Evolutionary conservation across 2,888 invertebrate species (phyloP).

Genomic region (Liopterus haemorrhoidalis): DNA sequence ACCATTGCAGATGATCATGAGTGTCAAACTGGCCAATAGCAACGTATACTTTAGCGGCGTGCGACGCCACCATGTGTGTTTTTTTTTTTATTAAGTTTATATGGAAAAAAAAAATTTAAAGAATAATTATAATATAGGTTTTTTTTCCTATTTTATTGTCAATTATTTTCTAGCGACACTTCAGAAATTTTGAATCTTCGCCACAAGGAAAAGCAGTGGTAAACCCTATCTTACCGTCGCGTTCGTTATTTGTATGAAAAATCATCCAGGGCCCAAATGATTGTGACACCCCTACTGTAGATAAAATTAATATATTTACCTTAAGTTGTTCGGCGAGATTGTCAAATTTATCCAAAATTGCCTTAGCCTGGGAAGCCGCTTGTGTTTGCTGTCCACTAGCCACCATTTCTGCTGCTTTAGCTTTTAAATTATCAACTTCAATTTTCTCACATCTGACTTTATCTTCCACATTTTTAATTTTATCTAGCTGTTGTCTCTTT

Average conservation of each 20-base stretch:
- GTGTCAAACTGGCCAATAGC: too few species aligned
- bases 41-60: too few species aligned
- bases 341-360: conserved; percentile 79
- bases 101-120: too few species aligned
- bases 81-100: too few species aligned
- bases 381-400: conserved; percentile 79
- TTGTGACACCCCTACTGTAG: too few species aligned
- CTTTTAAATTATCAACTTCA: conserved; percentile 78
- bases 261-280: neutral
- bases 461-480: conserved; percentile 79
- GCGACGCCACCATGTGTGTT: too few species aligned
- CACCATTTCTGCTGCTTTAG: conserved; percentile 80
- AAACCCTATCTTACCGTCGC: too few species aligned
- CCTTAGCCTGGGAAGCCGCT: conserved; percentile 77
- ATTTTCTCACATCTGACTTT: conserved; percentile 84
- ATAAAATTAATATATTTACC: conserved; percentile 39
- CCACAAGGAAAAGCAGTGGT: too few species aligned
- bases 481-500: conserved; percentile 78
- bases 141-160: neutral
- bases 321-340: conserved; percentile 69
- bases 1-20: too few species aligned
- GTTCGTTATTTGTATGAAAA: conserved; percentile 7
- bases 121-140: conserved; percentile 1
- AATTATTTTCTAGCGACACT: neutral
- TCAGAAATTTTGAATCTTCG: conserved; percentile 2